Conservation (phyloP, 2,888 invertebrate species). For the Biston stratarius region DNA sequence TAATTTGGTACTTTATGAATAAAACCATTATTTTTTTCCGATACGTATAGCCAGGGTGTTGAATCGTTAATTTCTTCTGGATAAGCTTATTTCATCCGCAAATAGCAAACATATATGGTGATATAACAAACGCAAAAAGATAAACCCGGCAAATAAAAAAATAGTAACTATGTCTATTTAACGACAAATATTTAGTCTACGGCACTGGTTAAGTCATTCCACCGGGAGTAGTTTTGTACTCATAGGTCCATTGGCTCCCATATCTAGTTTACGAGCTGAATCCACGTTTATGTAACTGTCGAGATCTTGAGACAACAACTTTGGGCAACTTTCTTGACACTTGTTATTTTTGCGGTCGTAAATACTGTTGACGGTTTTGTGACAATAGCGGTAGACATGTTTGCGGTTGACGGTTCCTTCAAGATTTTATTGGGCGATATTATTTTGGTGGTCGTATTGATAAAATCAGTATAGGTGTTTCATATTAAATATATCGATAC, state of each 20-base stretch:
- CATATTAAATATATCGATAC: no score
- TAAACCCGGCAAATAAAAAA: no score
- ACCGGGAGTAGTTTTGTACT: slow-evolving; percentile 28
- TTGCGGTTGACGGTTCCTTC: slow-evolving; percentile 10
- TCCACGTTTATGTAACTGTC: slow-evolving; percentile 40
- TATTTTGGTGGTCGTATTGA: neutral
- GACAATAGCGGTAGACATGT: slow-evolving; percentile 19
- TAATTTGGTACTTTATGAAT: no score
- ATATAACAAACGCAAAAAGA: no score
- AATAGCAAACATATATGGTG: no score
- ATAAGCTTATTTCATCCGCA: no score
- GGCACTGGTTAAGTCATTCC: slow-evolving; percentile 13
- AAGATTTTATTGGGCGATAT: slow-evolving; percentile 22
- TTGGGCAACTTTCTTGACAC: slow-evolving; percentile 33
- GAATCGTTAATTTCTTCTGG: no score
- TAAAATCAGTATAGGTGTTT: neutral
- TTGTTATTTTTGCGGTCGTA: slow-evolving; percentile 41
- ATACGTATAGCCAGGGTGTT: no score
- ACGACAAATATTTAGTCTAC: no score
- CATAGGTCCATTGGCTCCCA: slow-evolving; percentile 47
- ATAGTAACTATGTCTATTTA: no score
- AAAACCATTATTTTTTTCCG: no score
- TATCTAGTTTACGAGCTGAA: slow-evolving; percentile 41
- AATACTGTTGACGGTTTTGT: slow-evolving; percentile 29
- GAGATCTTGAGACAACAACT: slow-evolving; percentile 35